Evolutionary conservation across 2,888 invertebrate species (phyloP), one percentile per base, ranked within the genome.

Genomic region (Tetropium fuscum): DNA sequence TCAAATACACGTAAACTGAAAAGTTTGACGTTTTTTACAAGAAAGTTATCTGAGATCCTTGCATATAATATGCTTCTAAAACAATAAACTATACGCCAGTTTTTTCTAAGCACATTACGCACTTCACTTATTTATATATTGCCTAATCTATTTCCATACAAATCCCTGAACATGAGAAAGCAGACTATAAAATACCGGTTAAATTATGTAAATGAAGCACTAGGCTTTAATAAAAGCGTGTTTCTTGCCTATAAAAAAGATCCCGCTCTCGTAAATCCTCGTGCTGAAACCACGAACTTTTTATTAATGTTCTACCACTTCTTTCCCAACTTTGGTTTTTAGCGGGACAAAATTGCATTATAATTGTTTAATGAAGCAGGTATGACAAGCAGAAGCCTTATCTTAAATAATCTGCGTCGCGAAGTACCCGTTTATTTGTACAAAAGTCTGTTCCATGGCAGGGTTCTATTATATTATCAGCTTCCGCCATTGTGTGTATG

Each of bases 351-450:
- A 48, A 20, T 22, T 36, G 13, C 48, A 36, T 48, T 48, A 38
- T 48, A 48, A 48, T 48, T 36, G 48, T 48, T 36, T 48, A 48
- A 48, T 36, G 48, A 48, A 36, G 36, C 36, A 15, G 36, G 22
- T 22, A 25, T 48, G 48, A 48, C 38, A 48, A 25, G 38, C 40
- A 20, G 51, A 40, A 27, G 25, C 38, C 34, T 40, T 51, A 40
- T 51, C 27, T 40, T 7, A 27, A 51, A 51, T 48, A 51, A 51
- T 51, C 38, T 25, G 15, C 27, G 18, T 27, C 27, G 25, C 34
- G 13, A 44, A 27, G 15, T 16, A 16, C 16, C 27, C 7, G 15
- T 44, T 30, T 16, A 7, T 1, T 25, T 25, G 7, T 10, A 11
- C 30, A 30, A 11, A 30, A 30, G 44, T 11, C 27, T 44, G 16